phyloP scores from a whole-genome alignment of 1,140 invertebrate genomes.

The Orussus abietinus region DNA sequence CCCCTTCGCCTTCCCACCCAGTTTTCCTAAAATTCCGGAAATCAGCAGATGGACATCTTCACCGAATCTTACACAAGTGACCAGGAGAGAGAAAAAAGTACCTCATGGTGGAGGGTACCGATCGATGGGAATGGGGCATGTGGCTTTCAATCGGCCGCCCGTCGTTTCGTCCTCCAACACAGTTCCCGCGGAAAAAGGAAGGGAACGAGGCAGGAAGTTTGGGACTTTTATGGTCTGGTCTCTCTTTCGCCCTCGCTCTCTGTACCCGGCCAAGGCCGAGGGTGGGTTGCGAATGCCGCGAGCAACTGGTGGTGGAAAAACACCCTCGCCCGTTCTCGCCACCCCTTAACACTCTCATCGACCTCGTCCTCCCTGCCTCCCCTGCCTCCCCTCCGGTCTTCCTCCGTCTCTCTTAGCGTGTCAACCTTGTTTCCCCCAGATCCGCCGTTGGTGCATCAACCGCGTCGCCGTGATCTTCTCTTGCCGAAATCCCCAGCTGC shows the following conservation, averaged over 20 bases:
- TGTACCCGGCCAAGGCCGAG: conserved; percentile 27
- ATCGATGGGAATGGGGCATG: too few relatives aligned
- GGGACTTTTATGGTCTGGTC: conserved; percentile 45
- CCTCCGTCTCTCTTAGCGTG: conserved; percentile 11
- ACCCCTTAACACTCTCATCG: conserved; percentile 28
- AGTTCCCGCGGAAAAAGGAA: conserved; percentile 12
- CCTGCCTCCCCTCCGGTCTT: conserved; percentile 4
- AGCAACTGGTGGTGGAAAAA: conserved; percentile 57
- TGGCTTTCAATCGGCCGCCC: too few relatives aligned
- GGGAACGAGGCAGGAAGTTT: conserved; percentile 27
- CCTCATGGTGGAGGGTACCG: not conserved
- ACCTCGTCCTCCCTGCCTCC: conserved; percentile 11
- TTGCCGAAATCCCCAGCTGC: conserved; percentile 17
- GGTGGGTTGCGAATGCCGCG: conserved; percentile 44
- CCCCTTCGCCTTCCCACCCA: too few relatives aligned
- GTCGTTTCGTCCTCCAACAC: conserved; percentile 21
- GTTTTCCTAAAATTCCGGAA: too few relatives aligned
- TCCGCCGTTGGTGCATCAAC: too few relatives aligned
- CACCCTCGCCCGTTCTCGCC: conserved; percentile 44
- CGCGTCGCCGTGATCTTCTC: too few relatives aligned
- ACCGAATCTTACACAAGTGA: too few relatives aligned
- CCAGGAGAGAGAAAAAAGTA: too few relatives aligned
- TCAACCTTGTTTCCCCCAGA: too few relatives aligned
- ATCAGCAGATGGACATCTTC: too few relatives aligned
- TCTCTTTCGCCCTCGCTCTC: conserved; percentile 10